Conservation (phyloP, 2,113 vertebrate species). For the Dunckerocampus dactyliophorus region DNA sequence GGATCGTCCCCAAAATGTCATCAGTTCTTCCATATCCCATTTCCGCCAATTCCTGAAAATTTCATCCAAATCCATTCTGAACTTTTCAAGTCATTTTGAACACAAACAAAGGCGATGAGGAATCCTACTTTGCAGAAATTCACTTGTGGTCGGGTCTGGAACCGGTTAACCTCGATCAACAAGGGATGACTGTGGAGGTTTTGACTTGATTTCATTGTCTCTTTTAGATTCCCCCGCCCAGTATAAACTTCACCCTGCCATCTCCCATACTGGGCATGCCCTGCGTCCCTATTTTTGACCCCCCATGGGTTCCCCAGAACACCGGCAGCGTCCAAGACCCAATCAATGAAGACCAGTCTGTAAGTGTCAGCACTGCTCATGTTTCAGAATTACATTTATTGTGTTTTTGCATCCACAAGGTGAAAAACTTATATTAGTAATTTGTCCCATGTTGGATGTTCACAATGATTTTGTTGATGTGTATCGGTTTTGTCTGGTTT, state of each 20-base stretch:
- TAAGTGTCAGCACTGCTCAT: slow-evolving; percentile 68
- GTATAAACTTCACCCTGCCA: slow-evolving; percentile 97
- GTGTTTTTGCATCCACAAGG: not conserved
- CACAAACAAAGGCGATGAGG: no score
- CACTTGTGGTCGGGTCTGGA: no score
- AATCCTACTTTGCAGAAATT: no score
- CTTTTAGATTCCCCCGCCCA: slow-evolving; percentile 91
- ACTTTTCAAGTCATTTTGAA: no score
- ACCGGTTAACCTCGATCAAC: no score
- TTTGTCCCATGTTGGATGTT: not conserved
- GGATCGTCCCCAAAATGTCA: no score
- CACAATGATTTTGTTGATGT: not conserved
- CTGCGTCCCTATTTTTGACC: slow-evolving; percentile 97
- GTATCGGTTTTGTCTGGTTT: not conserved
- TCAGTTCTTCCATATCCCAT: no score
- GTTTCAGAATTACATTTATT: not conserved
- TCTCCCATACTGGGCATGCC: slow-evolving; percentile 98
- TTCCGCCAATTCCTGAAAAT: no score
- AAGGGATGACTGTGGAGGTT: not conserved
- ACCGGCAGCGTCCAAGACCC: slow-evolving; percentile 95
- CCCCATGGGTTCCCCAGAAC: slow-evolving; percentile 96
- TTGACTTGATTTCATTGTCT: not conserved
- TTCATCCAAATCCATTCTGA: no score
- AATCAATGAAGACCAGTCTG: slow-evolving; percentile 96
- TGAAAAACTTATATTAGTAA: not conserved